Conservation (phyloP, 2,113 vertebrate genomes). For the Tylochromis polylepis region DNA sequence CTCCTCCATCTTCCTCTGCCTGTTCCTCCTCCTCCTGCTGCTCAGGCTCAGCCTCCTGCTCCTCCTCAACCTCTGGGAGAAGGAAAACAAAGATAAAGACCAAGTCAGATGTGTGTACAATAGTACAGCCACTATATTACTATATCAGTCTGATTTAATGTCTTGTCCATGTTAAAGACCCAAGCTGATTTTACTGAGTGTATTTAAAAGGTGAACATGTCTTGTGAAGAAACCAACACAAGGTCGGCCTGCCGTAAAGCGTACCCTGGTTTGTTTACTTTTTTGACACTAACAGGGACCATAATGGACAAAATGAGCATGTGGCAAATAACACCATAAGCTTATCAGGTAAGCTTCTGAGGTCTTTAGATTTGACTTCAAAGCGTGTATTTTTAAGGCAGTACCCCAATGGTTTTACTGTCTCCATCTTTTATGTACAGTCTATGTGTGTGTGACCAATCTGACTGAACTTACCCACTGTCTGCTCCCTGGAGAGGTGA, state of each 20-base stretch:
- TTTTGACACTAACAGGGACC: not conserved
- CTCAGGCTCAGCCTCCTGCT: constrained; percentile 28
- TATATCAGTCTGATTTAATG: not conserved
- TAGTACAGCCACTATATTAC: not conserved
- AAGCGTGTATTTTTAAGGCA: not conserved
- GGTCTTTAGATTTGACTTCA: not conserved
- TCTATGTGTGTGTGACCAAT: accelerated
- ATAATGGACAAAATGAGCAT: not conserved
- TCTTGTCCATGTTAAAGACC: not conserved
- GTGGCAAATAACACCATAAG: not conserved
- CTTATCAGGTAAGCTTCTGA: not conserved
- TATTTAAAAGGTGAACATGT: not conserved
- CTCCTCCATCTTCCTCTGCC: constrained; percentile 43
- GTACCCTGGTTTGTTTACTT: accelerated
- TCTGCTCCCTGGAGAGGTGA: constrained; percentile 59
- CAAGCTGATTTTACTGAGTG: not conserved
- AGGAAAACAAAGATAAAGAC: not conserved
- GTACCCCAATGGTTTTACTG: not conserved
- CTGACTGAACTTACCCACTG: constrained; percentile 47
- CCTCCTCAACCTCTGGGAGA: constrained; percentile 50
- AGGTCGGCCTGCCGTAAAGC: not conserved
- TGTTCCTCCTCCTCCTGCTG: not conserved
- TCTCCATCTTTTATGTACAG: too few species aligned
- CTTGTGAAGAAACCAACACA: not conserved
- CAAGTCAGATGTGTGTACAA: not conserved